These are phyloP conservation scores for Oreonectes daqikongensis DNA, from an alignment of 2,797 vertebrate species.

Conservation along the genomic window DNA sequence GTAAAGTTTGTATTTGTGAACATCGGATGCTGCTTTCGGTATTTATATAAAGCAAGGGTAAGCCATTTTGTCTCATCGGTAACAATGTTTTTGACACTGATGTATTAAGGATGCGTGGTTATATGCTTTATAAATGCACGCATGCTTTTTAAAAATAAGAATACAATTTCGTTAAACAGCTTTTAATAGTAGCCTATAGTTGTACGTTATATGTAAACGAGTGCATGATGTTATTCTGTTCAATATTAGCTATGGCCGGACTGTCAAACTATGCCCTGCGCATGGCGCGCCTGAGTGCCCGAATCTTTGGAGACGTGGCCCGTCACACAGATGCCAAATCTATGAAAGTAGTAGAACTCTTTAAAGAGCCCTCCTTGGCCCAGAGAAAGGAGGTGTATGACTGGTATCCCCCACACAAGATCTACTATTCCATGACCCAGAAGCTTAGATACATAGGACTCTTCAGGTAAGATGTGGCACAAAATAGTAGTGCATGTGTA, in stretches of 20 bases:
- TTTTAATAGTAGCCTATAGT: neutral
- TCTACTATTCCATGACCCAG: slow-evolving; percentile 84
- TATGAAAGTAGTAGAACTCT: slow-evolving; percentile 90
- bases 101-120: neutral
- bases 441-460: slow-evolving; percentile 87
- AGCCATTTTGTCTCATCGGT: slow-evolving; percentile 37
- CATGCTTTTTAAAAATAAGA: neutral
- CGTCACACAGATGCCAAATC: slow-evolving; percentile 84
- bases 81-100: neutral
- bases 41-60: slow-evolving; percentile 39
- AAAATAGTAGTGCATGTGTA: neutral
- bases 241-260: slow-evolving; percentile 63
- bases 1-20: neutral
- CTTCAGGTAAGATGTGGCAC: slow-evolving; percentile 82
- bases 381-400: slow-evolving; percentile 83
- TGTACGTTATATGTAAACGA: neutral
- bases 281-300: slow-evolving; percentile 88
- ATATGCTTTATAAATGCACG: neutral
- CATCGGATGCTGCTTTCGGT: neutral
- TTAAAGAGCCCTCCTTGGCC: slow-evolving; percentile 85
- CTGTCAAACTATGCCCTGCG: slow-evolving; percentile 84
- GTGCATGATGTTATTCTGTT: neutral
- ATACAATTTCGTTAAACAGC: neutral
- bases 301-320: slow-evolving; percentile 87
- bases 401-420: slow-evolving; percentile 93